Conservation (phyloP, 2,113 vertebrate genomes). For the Cochlearius cochlearius region DNA sequence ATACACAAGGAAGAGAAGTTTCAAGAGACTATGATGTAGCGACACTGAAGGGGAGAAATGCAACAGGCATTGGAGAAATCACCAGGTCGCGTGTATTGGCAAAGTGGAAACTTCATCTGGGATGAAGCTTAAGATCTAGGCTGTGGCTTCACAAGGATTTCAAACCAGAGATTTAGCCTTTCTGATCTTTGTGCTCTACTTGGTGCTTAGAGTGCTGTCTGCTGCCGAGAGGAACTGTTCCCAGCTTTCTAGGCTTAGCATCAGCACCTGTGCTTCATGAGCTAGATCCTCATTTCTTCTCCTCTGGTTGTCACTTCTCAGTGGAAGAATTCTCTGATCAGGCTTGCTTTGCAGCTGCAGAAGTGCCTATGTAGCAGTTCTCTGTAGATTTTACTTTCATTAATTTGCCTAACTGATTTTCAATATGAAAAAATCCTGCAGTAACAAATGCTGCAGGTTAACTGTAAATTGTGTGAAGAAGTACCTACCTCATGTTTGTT, state of each 20-base stretch:
- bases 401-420: neutral
- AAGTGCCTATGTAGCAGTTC: constrained; percentile 3
- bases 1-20: neutral
- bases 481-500: neutral
- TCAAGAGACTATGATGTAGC: neutral
- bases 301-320: neutral
- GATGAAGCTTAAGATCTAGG: neutral
- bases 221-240: neutral
- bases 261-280: neutral
- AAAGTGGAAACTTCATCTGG: neutral
- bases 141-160: neutral
- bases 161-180: neutral
- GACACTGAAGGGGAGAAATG: neutral
- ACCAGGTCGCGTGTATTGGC: neutral
- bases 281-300: neutral
- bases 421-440: neutral
- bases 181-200: neutral
- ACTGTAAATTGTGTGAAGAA: neutral
- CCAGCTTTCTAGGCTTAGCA: neutral
- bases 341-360: neutral
- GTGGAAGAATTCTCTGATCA: neutral
- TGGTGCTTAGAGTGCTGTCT: neutral
- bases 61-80: neutral
- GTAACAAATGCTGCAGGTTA: neutral
- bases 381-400: neutral